A percentile compares a stretch with the other conserved stretches of the same genome.
These are phyloP conservation scores for Morus bassanus DNA, from an alignment of 2,797 vertebrate genomes.

Conservation along the genomic window DNA sequence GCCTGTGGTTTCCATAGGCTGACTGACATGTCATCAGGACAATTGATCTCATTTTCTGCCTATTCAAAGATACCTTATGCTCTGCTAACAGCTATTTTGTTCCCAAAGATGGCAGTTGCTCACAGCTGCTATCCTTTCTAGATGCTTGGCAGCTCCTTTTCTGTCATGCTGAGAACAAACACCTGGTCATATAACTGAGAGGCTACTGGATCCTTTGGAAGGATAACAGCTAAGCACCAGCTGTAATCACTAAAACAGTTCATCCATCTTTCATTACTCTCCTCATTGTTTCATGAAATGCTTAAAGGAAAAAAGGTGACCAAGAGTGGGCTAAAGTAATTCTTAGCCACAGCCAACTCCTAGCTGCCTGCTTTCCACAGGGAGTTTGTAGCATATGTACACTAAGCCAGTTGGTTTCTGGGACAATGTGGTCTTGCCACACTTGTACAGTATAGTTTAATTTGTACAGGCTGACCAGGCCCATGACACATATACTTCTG, in stretches of 20 bases:
- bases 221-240: neutral
- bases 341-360: neutral
- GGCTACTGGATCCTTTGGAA: neutral
- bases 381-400: neutral
- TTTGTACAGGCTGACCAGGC: neutral
- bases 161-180: constrained; percentile 1
- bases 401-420: neutral
- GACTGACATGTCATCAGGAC: neutral
- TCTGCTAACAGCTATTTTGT: neutral
- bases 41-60: neutral
- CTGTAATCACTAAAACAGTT: neutral
- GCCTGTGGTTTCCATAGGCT: neutral
- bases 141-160: neutral
- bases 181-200: neutral
- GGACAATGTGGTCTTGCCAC: rapidly evolving
- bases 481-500: neutral
- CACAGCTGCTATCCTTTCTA: neutral
- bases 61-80: neutral
- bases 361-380: neutral
- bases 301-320: neutral
- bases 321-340: neutral
- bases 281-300: neutral
- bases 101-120: neutral
- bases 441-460: neutral
- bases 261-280: neutral